Evolutionary conservation across 1,140 invertebrate species (phyloP).

Genomic region (Pseudomyrmex pallidus): DNA sequence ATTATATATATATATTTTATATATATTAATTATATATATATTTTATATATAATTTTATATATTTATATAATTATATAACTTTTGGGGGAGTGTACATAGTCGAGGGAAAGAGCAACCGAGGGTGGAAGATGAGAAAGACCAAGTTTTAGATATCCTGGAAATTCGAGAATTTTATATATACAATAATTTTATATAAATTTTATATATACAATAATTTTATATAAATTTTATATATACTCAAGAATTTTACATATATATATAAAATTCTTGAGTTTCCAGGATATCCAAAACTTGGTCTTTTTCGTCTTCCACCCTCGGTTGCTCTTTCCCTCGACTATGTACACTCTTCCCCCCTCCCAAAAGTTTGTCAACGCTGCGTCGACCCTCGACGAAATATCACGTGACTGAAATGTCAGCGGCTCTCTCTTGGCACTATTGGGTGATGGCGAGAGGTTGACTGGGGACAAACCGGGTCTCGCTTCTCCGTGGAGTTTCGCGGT

Average conservation of each 20-base stretch:
- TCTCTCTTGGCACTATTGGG: slow-evolving; percentile 37
- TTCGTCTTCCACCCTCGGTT: not conserved
- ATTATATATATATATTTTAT: too few relatives aligned
- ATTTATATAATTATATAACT: too few relatives aligned
- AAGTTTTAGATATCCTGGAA: too few relatives aligned
- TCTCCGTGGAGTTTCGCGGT: not conserved
- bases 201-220: too few relatives aligned
- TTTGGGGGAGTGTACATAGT: too few relatives aligned
- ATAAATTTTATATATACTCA: too few relatives aligned
- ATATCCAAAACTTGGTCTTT: not conserved
- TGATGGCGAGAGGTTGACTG: not conserved
- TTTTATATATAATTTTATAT: too few relatives aligned
- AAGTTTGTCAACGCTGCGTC: slow-evolving; percentile 37
- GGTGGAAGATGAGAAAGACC: too few relatives aligned
- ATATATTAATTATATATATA: too few relatives aligned
- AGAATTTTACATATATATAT: not conserved
- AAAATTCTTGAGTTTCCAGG: not conserved
- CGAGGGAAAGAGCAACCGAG: too few relatives aligned
- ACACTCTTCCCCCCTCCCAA: not conserved
- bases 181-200: too few relatives aligned
- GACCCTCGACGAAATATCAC: slow-evolving; percentile 48
- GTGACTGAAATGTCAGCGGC: slow-evolving; percentile 59
- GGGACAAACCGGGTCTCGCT: slow-evolving; percentile 1
- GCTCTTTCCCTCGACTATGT: slow-evolving; percentile 1
- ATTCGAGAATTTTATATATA: too few relatives aligned